Evolutionary conservation across 2,113 vertebrate genomes (phyloP).

Genomic region (Vulpes vulpes): DNA sequence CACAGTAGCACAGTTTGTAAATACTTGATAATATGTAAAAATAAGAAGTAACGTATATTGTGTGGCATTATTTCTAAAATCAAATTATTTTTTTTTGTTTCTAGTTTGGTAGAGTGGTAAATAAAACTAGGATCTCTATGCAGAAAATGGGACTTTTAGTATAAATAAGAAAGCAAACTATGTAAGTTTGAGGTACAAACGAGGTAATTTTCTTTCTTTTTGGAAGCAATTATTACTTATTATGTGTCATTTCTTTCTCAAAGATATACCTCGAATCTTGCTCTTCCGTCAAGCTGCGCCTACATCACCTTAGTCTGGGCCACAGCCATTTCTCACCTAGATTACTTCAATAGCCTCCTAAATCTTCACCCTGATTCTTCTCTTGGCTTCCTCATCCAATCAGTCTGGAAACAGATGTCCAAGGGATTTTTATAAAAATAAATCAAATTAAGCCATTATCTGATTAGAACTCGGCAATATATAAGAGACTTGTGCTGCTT

Average conservation of each 20-base stretch:
- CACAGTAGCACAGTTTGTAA: neutral
- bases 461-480: rapidly evolving
- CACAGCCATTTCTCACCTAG: neutral
- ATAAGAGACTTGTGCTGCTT: rapidly evolving
- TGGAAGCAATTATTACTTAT: neutral
- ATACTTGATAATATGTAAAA: neutral
- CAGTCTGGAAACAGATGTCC: neutral
- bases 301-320: no score
- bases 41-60: neutral
- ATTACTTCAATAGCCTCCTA: neutral
- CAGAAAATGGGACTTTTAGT: neutral
- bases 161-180: neutral
- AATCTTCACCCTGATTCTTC: neutral
- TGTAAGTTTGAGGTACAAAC: neutral
- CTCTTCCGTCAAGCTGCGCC: neutral
- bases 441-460: neutral
- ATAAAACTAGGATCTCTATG: neutral
- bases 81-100: neutral
- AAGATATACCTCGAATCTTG: neutral
- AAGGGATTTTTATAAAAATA: neutral
- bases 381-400: neutral
- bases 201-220: neutral
- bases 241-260: neutral
- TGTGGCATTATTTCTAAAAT: neutral
- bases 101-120: neutral